A percentile compares a stretch with the other conserved stretches of the same genome.
These are phyloP conservation scores for Copidosoma floridanum DNA, from an alignment of 1,140 invertebrate species.

Conservation along the genomic window DNA sequence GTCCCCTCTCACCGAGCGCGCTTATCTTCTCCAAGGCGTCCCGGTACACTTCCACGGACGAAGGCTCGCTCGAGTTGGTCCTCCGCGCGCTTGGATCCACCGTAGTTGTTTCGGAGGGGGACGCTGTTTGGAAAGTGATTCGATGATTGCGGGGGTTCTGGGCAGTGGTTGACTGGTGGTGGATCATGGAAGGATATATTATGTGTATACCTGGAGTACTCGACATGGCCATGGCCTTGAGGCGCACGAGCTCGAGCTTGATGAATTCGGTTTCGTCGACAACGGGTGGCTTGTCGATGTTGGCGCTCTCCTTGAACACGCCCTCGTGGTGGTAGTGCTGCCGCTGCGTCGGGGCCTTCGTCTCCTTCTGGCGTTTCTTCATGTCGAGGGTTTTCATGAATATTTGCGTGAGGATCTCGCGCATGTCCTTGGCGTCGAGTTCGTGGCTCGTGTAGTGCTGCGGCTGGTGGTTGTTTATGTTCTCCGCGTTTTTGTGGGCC, in stretches of 20 bases:
- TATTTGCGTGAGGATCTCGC: constrained; percentile 43
- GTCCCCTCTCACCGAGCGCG: constrained; percentile 58
- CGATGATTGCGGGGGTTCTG: too few relatives aligned
- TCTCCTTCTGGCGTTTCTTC: constrained; percentile 42
- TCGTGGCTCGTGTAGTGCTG: constrained; percentile 45
- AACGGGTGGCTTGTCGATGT: constrained; percentile 42
- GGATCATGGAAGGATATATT: too few relatives aligned
- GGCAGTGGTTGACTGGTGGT: too few relatives aligned
- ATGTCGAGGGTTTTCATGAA: constrained; percentile 39
- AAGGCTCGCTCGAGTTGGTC: too few relatives aligned
- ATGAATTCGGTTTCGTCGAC: constrained; percentile 16
- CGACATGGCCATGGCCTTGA: too few relatives aligned
- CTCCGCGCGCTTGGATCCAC: too few relatives aligned
- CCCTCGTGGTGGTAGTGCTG: constrained; percentile 46
- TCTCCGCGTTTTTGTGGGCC: constrained; percentile 12
- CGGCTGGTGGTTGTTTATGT: constrained; percentile 28
- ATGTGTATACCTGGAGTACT: too few relatives aligned
- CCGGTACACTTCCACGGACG: constrained; percentile 61
- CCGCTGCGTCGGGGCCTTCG: background rate
- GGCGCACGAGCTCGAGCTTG: constrained; percentile 20
- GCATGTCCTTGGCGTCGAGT: constrained; percentile 52
- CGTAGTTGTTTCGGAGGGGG: too few relatives aligned
- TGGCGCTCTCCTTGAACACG: constrained; percentile 38
- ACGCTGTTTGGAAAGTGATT: too few relatives aligned
- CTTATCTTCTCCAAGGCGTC: constrained; percentile 60